Evolutionary conservation across 2,888 invertebrate genomes (phyloP).

Genomic region (Drosophila macrospina): DNA sequence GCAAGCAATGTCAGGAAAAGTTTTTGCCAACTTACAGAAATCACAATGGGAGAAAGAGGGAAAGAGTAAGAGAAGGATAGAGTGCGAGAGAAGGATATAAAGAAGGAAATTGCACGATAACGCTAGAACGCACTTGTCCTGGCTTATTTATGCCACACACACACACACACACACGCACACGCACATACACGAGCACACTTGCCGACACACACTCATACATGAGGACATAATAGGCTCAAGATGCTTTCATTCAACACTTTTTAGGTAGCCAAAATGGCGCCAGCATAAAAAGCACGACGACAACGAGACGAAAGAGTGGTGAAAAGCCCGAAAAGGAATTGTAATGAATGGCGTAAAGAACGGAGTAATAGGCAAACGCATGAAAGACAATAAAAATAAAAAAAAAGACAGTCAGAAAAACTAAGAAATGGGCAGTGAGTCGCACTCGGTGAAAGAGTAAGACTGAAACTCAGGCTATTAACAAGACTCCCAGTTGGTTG

Average conservation of each 20-base stretch:
- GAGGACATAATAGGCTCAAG: constrained; percentile 75
- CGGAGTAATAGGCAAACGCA: constrained; percentile 61
- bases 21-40: constrained; percentile 47
- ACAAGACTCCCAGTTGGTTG: constrained; percentile 50
- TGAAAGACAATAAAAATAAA: constrained; percentile 59
- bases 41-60: constrained; percentile 15
- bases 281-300: constrained; percentile 64
- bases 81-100: constrained; percentile 5
- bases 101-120: constrained; percentile 66
- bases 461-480: constrained; percentile 21
- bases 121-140: constrained; percentile 61
- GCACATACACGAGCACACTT: constrained; percentile 19
- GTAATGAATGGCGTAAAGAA: constrained; percentile 53
- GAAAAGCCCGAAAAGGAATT: constrained; percentile 28
- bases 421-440: constrained; percentile 27
- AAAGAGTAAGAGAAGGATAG: not conserved
- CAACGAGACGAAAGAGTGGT: constrained; percentile 17
- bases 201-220: constrained; percentile 14
- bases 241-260: constrained; percentile 78
- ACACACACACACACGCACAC: constrained; percentile 24
- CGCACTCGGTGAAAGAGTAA: constrained; percentile 3
- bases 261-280: constrained; percentile 73
- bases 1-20: constrained; percentile 28
- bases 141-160: constrained; percentile 50
- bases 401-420: constrained; percentile 16